phyloP scores from a whole-genome alignment of 2,113 vertebrate genomes.

The Nesoenas mayeri region DNA sequence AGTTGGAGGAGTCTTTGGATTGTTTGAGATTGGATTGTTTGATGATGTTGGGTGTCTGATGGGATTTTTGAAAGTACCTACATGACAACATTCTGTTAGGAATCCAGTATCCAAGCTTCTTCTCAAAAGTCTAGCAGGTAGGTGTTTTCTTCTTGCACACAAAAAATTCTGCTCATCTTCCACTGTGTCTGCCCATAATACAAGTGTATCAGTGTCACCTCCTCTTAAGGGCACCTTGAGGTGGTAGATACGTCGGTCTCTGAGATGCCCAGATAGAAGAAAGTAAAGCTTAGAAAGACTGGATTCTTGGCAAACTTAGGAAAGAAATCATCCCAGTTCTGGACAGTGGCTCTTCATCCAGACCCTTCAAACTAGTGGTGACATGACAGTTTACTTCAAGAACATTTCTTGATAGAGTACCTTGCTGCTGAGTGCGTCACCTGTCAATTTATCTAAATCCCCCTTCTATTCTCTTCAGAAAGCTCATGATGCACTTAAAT shows the following conservation, averaged over 20 bases:
- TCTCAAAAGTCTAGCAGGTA: not conserved
- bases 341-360: not conserved
- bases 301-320: not conserved
- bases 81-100: not conserved
- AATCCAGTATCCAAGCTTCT: not conserved
- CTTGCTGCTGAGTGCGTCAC: not conserved
- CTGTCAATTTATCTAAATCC: not conserved
- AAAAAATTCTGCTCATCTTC: not conserved
- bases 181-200: not conserved
- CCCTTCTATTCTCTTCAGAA: not conserved
- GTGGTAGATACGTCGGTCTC: not conserved
- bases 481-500: not conserved
- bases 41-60: not conserved
- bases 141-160: not conserved
- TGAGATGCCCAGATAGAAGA: not conserved
- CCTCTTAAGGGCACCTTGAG: not conserved
- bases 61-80: not conserved
- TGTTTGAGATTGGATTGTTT: not conserved
- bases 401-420: not conserved
- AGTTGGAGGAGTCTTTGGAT: not conserved
- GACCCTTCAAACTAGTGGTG: not conserved
- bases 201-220: not conserved
- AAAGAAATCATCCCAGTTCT: not conserved
- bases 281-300: not conserved
- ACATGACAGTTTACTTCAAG: not conserved